Conservation (phyloP, 2,888 invertebrate genomes). For the Cosmorhoe ocellata region DNA sequence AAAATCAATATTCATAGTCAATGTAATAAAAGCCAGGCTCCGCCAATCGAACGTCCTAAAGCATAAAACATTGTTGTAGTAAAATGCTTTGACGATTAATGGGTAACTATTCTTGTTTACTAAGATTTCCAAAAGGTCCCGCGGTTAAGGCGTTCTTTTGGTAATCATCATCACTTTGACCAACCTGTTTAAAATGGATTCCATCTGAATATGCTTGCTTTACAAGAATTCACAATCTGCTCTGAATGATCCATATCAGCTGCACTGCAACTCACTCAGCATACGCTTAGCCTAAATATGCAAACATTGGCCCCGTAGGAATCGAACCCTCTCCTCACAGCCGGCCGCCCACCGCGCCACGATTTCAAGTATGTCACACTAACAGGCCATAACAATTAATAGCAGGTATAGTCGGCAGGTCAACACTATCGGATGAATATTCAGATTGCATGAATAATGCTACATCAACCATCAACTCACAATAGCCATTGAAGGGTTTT, state of each 20-base stretch:
- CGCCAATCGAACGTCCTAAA: slow-evolving; percentile 72
- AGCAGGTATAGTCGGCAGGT: slow-evolving; percentile 45
- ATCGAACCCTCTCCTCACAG: too few species aligned
- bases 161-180: too few species aligned
- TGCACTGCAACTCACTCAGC: too few species aligned
- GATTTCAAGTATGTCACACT: slow-evolving; percentile 41
- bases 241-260: too few species aligned
- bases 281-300: too few species aligned
- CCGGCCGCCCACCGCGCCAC: too few species aligned
- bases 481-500: slow-evolving; percentile 46
- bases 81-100: slow-evolving; percentile 39
- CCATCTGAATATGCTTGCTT: too few species aligned
- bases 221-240: too few species aligned
- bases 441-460: slow-evolving; percentile 69
- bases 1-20: slow-evolving; percentile 77
- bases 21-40: slow-evolving; percentile 72
- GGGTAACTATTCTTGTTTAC: slow-evolving; percentile 1
- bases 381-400: slow-evolving; percentile 73
- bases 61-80: slow-evolving; percentile 64
- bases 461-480: slow-evolving; percentile 54
- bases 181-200: too few species aligned
- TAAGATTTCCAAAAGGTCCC: not conserved
- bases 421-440: slow-evolving; percentile 73
- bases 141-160: too few species aligned
- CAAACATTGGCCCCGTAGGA: too few species aligned